phyloP scores from a whole-genome alignment of 2,113 vertebrate genomes.

The Micromys minutus region DNA sequence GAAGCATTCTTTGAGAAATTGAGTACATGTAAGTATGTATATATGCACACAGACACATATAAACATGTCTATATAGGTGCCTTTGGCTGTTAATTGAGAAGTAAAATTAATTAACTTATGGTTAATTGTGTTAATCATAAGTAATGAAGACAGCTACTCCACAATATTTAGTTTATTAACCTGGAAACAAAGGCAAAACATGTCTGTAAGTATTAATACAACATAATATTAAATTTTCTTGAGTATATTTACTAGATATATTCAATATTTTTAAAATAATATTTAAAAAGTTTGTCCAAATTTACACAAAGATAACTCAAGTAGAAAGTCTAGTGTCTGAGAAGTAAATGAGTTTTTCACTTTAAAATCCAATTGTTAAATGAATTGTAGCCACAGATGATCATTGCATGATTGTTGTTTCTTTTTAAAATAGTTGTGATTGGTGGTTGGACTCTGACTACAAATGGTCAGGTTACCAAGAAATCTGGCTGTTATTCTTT shows the following conservation, averaged over 20 bases:
- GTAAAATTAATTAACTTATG: too few relatives aligned
- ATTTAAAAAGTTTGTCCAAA: constrained; percentile 38
- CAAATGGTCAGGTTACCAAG: neutral
- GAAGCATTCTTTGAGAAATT: constrained; percentile 37
- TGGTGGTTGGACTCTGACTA: neutral
- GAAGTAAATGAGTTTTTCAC: neutral
- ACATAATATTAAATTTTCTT: constrained; percentile 20
- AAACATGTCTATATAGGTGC: neutral
- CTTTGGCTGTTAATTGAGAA: neutral
- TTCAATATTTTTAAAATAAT: neutral
- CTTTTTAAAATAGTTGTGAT: neutral
- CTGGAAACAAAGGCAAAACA: neutral
- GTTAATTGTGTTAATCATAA: neutral
- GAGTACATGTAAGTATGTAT: neutral
- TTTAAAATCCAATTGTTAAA: neutral
- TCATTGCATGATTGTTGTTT: neutral
- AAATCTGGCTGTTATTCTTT: neutral
- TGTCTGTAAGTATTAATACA: constrained; percentile 1
- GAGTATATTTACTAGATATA: neutral
- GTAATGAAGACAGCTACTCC: neutral
- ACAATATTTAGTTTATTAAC: constrained; percentile 19
- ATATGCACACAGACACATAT: neutral
- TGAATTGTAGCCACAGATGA: neutral
- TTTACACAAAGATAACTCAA: neutral
- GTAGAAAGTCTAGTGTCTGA: neutral